A percentile compares a stretch with the other conserved stretches of the same genome.
These are phyloP conservation scores for Thereuonema tuberculata DNA, from an alignment of 1,140 invertebrate genomes.

Conservation along the genomic window DNA sequence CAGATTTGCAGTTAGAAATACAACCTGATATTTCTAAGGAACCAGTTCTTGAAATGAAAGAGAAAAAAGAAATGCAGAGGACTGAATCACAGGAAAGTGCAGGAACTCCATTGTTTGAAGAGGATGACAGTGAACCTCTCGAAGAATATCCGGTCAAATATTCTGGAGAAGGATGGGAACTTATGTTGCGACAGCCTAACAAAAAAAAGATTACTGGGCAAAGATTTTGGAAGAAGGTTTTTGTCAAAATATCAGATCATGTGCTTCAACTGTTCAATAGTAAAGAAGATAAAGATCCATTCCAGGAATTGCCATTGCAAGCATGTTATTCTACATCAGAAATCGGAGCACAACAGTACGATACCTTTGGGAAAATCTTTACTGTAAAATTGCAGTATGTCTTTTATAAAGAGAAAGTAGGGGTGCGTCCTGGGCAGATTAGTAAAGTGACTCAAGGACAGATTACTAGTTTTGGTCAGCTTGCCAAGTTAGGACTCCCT, in stretches of 20 bases:
- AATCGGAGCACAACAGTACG: constrained; percentile 83
- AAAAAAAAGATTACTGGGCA: constrained; percentile 98
- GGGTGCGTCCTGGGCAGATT: constrained; percentile 89
- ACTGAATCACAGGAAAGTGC: constrained; percentile 53
- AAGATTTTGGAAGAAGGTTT: constrained; percentile 95
- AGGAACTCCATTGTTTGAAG: constrained; percentile 69
- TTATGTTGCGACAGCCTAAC: constrained; percentile 87
- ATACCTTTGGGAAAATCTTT: constrained; percentile 98
- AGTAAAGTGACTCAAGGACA: constrained; percentile 67
- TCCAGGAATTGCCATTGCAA: constrained; percentile 77
- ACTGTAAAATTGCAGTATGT: constrained; percentile 96
- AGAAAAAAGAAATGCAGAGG: constrained; percentile 25
- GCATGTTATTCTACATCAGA: constrained; percentile 32
- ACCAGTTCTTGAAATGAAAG: constrained; percentile 7
- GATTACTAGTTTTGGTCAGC: constrained; percentile 77
- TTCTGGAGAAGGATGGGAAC: constrained; percentile 82
- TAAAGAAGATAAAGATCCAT: constrained; percentile 72
- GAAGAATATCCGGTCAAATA: constrained; percentile 75
- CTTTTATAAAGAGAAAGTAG: constrained; percentile 95
- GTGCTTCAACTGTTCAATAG: constrained; percentile 73
- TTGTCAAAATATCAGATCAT: constrained; percentile 65
- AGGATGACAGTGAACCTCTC: constrained; percentile 81
- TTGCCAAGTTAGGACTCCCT: constrained; percentile 87
- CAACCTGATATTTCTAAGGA: background rate
- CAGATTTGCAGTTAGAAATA: constrained; percentile 12